Evolutionary conservation across 1,140 invertebrate species (phyloP).

Genomic region (Chrysoperla carnea): DNA sequence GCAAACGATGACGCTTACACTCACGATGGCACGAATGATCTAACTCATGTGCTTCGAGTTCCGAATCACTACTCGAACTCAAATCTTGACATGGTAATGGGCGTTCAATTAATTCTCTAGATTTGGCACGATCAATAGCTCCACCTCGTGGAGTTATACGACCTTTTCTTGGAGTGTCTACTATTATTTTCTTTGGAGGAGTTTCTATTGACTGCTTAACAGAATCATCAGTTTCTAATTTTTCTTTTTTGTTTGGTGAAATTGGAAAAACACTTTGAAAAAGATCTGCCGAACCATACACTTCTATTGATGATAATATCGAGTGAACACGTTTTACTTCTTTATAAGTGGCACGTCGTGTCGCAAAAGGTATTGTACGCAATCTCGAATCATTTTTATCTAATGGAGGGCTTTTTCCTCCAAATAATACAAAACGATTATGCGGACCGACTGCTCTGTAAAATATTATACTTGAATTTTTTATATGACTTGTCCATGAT

Average conservation of each 20-base stretch:
- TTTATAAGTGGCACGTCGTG: slow-evolving; percentile 59
- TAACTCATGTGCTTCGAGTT: slow-evolving; percentile 16
- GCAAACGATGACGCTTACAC: slow-evolving; percentile 5
- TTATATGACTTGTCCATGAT: slow-evolving; percentile 47
- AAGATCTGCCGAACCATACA: slow-evolving; percentile 48
- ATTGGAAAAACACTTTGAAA: slow-evolving; percentile 25
- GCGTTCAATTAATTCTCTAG: slow-evolving; percentile 27
- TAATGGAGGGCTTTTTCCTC: slow-evolving; percentile 49
- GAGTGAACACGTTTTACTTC: slow-evolving; percentile 63
- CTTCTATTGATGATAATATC: slow-evolving; percentile 48
- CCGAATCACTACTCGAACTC: slow-evolving; percentile 16
- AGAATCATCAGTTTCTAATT: slow-evolving; percentile 7
- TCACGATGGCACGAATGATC: slow-evolving; percentile 4
- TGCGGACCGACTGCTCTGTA: slow-evolving; percentile 56
- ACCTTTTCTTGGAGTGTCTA: background rate
- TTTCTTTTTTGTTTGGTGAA: slow-evolving; percentile 13
- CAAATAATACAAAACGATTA: slow-evolving; percentile 56
- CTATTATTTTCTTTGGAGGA: slow-evolving; percentile 2
- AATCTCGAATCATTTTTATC: slow-evolving; percentile 45
- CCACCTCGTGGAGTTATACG: background rate
- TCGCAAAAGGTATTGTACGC: slow-evolving; percentile 64
- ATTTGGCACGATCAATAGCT: slow-evolving; percentile 31
- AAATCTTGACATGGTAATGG: slow-evolving; percentile 23
- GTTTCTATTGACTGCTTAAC: slow-evolving; percentile 12
- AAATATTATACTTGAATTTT: slow-evolving; percentile 54